phyloP scores from a whole-genome alignment of 1,140 invertebrate species.

The Protaetia brevitarsis region DNA sequence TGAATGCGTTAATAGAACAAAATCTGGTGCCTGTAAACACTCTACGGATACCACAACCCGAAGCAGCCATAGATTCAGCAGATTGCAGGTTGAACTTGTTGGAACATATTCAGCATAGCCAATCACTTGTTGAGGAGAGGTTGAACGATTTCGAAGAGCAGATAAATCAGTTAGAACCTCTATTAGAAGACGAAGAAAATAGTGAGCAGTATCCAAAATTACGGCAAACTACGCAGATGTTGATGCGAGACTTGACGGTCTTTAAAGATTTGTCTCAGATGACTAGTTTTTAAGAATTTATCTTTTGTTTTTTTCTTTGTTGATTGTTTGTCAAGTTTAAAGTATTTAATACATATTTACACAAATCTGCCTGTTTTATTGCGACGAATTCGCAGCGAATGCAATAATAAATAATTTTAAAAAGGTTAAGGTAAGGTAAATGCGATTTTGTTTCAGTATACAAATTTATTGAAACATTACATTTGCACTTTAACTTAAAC shows the following conservation, averaged over 20 bases:
- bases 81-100: slow-evolving; percentile 76
- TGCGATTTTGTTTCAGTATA: slow-evolving; percentile 38
- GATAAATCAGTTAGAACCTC: slow-evolving; percentile 58
- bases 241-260: slow-evolving; percentile 55
- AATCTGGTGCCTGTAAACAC: slow-evolving; percentile 24
- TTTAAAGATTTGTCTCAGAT: slow-evolving; percentile 52
- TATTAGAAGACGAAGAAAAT: slow-evolving; percentile 41
- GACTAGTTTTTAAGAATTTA: slow-evolving; percentile 28
- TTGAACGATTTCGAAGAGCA: slow-evolving; percentile 76
- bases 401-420: too few relatives aligned
- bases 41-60: slow-evolving; percentile 66
- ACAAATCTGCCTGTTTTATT: too few relatives aligned
- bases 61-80: slow-evolving; percentile 73
- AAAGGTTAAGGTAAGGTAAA: too few relatives aligned
- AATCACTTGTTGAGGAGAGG: slow-evolving; percentile 66
- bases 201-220: slow-evolving; percentile 49
- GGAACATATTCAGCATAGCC: slow-evolving; percentile 73
- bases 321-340: background rate
- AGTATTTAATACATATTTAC: background rate
- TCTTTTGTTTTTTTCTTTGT: background rate
- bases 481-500: slow-evolving; percentile 41
- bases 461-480: slow-evolving; percentile 46
- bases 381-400: too few relatives aligned
- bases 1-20: slow-evolving; percentile 33
- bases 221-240: slow-evolving; percentile 57